Conservation (phyloP, 2,797 vertebrate species). For the Fringilla coelebs region DNA sequence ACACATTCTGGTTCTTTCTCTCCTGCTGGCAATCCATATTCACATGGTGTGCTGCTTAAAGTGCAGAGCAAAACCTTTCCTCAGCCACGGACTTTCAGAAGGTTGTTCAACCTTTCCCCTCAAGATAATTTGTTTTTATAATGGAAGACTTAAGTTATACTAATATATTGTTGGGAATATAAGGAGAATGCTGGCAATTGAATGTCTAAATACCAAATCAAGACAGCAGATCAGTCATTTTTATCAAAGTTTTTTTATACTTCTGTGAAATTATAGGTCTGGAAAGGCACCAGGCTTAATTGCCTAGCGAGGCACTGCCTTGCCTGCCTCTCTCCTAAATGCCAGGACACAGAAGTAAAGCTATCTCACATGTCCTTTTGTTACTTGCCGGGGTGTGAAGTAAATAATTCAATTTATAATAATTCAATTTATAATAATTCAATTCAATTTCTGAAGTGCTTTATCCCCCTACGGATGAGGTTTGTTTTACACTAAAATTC, state of each 20-base stretch:
- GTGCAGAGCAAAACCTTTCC: slow-evolving; percentile 17
- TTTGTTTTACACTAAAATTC: neutral
- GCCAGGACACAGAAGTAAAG: neutral
- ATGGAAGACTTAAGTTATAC: neutral
- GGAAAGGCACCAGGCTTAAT: neutral
- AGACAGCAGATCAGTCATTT: neutral
- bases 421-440: neutral
- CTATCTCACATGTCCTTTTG: neutral
- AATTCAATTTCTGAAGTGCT: neutral
- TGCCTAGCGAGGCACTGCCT: neutral
- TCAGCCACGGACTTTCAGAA: neutral
- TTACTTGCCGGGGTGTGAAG: neutral
- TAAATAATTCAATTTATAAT: neutral
- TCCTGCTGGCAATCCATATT: neutral
- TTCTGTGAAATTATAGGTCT: slow-evolving; percentile 26
- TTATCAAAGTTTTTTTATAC: neutral
- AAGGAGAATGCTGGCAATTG: neutral
- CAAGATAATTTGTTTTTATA: neutral
- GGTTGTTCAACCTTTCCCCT: neutral
- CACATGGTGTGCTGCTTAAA: neutral
- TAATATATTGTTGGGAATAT: neutral
- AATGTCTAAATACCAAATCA: neutral
- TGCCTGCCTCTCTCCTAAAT: neutral
- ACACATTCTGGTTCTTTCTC: neutral
- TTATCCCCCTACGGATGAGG: neutral